A percentile compares a stretch with the other conserved stretches of the same genome.
phyloP scores from a whole-genome alignment of 1,140 invertebrate genomes.

The Drosophila lacertosa region DNA sequence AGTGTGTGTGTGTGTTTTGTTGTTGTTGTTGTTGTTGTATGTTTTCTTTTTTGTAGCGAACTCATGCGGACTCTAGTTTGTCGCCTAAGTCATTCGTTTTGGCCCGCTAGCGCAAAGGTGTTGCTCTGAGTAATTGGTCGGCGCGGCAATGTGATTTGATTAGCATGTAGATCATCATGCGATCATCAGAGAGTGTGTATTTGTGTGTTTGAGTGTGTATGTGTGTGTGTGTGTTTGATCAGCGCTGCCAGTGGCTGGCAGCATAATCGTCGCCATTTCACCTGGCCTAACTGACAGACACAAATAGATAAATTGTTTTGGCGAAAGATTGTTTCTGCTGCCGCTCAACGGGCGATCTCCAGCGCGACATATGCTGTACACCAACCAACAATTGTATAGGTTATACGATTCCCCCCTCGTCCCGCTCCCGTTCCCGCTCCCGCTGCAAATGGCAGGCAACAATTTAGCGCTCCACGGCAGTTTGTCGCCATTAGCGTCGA shows the following conservation, averaged over 20 bases:
- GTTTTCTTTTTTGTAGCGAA: too few species aligned
- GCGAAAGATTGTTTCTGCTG: constrained; percentile 32
- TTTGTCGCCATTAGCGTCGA: constrained; percentile 83
- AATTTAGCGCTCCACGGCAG: constrained; percentile 80
- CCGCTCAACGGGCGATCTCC: constrained; percentile 28
- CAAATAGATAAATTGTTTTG: constrained; percentile 70
- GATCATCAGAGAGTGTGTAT: constrained; percentile 26
- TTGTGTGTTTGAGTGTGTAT: too few species aligned
- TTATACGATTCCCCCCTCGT: too few species aligned
- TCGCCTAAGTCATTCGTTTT: constrained; percentile 75
- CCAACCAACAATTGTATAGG: constrained; percentile 8
- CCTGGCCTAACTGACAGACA: constrained; percentile 36
- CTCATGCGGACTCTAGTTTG: constrained; percentile 60
- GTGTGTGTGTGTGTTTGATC: constrained; percentile 24
- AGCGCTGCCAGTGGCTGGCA: constrained; percentile 11
- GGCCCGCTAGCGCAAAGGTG: constrained; percentile 42
- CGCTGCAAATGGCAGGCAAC: constrained; percentile 44
- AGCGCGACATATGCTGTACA: constrained; percentile 27
- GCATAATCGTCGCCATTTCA: constrained; percentile 4
- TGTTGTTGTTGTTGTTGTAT: constrained; percentile 12
- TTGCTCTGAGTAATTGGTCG: constrained; percentile 73
- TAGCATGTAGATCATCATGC: constrained; percentile 75
- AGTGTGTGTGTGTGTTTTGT: constrained; percentile 6
- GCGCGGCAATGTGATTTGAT: constrained; percentile 71
- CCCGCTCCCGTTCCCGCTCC: constrained; percentile 2